A percentile compares a stretch with the other conserved stretches of the same genome.
Conservation (phyloP, 2,888 invertebrate genomes). For the Lypha dubia region DNA sequence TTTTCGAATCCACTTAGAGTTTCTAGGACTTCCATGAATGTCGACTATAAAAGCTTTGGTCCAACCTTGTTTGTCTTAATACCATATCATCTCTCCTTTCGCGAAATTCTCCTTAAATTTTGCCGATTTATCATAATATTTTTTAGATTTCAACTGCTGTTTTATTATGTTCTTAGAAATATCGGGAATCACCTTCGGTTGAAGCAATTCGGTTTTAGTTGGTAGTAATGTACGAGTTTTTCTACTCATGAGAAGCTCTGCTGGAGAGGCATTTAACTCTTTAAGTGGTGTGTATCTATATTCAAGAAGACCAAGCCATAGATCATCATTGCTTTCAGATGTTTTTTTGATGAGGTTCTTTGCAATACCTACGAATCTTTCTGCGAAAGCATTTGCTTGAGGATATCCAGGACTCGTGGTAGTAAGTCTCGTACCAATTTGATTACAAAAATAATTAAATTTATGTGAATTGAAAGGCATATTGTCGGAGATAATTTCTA, state of each 20-base stretch:
- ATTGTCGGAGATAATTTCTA: conserved; percentile 65
- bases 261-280: conserved; percentile 55
- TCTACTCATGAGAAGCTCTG: conserved; percentile 66
- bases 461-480: conserved; percentile 63
- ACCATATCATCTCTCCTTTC: conserved; percentile 17
- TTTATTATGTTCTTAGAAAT: not conserved
- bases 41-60: not conserved
- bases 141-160: not conserved
- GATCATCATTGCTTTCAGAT: conserved; percentile 35
- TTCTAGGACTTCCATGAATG: not conserved
- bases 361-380: conserved; percentile 63
- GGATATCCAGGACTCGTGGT: conserved; percentile 67
- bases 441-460: conserved; percentile 55
- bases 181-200: conserved; percentile 12
- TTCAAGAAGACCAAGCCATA: conserved; percentile 65
- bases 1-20: no score
- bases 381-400: conserved; percentile 68
- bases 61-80: not conserved
- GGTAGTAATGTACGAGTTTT: conserved; percentile 35
- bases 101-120: not conserved
- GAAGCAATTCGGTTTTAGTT: not conserved
- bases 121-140: not conserved
- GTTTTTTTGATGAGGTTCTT: conserved; percentile 62
- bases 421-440: conserved; percentile 45
- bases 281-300: conserved; percentile 66